Evolutionary conservation across 2,113 vertebrate genomes (phyloP).

Genomic region (Scolopax mira): DNA sequence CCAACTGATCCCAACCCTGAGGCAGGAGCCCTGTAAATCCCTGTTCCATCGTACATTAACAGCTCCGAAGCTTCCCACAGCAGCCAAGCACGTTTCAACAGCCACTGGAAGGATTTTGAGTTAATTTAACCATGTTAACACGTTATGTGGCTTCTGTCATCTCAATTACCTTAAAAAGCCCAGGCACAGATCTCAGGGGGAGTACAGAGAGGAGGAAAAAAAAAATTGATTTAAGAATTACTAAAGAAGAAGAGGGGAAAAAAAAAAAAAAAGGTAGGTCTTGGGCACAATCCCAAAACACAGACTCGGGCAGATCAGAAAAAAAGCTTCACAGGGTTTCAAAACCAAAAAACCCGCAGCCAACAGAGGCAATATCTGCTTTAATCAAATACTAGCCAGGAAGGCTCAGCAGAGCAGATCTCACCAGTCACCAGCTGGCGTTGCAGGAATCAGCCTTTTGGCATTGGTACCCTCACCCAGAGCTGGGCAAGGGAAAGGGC

Average conservation of each 20-base stretch:
- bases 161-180: not conserved
- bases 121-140: not conserved
- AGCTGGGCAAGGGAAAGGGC: not conserved
- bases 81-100: not conserved
- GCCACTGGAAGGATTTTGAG: not conserved
- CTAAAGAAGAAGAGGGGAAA: accelerated
- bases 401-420: not conserved
- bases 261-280: too few relatives aligned
- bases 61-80: not conserved
- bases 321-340: not conserved
- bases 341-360: not conserved
- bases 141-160: not conserved
- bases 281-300: not conserved
- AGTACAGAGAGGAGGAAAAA: not conserved
- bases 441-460: not conserved
- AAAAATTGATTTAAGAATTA: not conserved
- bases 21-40: not conserved
- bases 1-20: not conserved
- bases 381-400: not conserved
- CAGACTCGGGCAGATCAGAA: not conserved
- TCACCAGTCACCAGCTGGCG: not conserved
- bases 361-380: not conserved
- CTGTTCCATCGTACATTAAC: not conserved
- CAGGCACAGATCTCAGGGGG: not conserved
- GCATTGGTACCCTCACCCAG: not conserved